These are phyloP conservation scores for Caenorhabditis becei DNA, from an alignment of 2,888 invertebrate species.

Conservation along the genomic window DNA sequence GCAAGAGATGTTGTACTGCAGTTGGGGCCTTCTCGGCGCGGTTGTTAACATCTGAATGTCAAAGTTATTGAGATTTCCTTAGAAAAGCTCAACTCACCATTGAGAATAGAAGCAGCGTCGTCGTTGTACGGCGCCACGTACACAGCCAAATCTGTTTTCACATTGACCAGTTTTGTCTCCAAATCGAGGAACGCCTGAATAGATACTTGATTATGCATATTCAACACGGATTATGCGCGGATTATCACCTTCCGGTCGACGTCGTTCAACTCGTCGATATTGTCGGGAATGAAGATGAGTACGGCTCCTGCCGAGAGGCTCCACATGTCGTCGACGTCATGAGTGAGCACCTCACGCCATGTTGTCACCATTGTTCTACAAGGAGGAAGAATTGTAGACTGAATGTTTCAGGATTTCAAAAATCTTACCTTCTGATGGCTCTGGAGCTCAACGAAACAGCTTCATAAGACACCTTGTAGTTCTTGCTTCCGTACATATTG, in stretches of 20 bases:
- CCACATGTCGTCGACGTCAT: conserved; percentile 72
- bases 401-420: background rate
- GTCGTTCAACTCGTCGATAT: conserved; percentile 69
- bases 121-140: conserved; percentile 71
- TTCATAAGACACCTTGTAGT: conserved; percentile 76
- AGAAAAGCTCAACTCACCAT: no score
- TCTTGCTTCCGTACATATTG: conserved; percentile 74
- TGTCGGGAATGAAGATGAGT: conserved; percentile 77
- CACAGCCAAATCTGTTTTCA: conserved; percentile 75
- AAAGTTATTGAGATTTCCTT: background rate
- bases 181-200: conserved; percentile 71
- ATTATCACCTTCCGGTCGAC: conserved; percentile 65
- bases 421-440: conserved; percentile 67
- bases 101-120: conserved; percentile 58
- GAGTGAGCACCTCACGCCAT: conserved; percentile 76
- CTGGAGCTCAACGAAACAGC: conserved; percentile 75
- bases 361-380: conserved; percentile 74
- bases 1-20: conserved; percentile 74
- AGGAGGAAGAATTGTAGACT: background rate
- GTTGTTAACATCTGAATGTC: conserved; percentile 44
- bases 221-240: background rate
- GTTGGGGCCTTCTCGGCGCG: conserved; percentile 51
- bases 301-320: conserved; percentile 75
- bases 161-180: conserved; percentile 65
- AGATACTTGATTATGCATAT: background rate